Evolutionary conservation across 2,888 invertebrate genomes (phyloP), one percentile per base, ranked within the genome.

Genomic region (Idaea aversata): DNA sequence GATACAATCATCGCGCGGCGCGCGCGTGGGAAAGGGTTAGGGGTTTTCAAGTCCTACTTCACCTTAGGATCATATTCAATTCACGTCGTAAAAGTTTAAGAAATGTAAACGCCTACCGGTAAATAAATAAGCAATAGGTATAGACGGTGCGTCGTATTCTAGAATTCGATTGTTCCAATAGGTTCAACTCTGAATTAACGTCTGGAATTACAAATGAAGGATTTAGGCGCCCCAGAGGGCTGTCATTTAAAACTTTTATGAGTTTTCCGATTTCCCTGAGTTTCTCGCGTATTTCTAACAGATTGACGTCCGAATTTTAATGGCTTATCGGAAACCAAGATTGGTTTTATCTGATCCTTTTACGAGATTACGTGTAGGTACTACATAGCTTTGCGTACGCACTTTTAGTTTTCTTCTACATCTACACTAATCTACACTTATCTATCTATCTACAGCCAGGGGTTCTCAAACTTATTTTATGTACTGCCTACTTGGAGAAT

Each of bases 201-300:
- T 71, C 70, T 59, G 70, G 73, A 76, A 82, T 82, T 80, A 79
- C 77, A 82, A 83, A 81, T 76, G 75, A 77, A 78, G 77, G 78
- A 78, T 82, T 83, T 77, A 72, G 74, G 68, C 65, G 77, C 80
- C 77, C 25, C 47, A 47, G 73, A 71, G 66, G 78, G 79, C 74
- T 74, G 77, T 82, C 81, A 84, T 87, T 86, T 82, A 78, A 85
- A 86, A 87, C 84, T 86, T 86, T 85, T 84, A 86, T 83, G 81
- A 85, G 79, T 80, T 84, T 78, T 77, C 63, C 68, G 75, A 47
- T 84, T 78, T 77, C 63, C 68, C 75, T 47, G 75, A 81, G 76
- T 82, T 81, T 70, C 77, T 77, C 75, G 75, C 78, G 72, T 79
- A 76, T 78, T 77, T 71, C 73, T 76, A 78, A 76, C 75, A 80